Conservation (phyloP, 2,888 invertebrate genomes). For the Drosophila borealis region DNA sequence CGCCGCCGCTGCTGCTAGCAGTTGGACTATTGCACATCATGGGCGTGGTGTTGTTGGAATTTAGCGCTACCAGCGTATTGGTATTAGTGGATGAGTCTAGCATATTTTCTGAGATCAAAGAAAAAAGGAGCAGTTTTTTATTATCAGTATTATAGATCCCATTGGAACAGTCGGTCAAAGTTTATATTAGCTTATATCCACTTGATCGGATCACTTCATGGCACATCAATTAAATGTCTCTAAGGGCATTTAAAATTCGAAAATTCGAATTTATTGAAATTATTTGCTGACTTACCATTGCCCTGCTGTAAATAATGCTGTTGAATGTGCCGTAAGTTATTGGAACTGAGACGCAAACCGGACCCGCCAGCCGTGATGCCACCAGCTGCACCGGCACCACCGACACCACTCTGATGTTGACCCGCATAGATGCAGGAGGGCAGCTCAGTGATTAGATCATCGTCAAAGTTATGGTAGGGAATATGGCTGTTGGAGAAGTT, state of each 20-base stretch:
- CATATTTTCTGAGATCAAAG: slow-evolving; percentile 70
- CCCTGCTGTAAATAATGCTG: slow-evolving; percentile 84
- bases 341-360: slow-evolving; percentile 78
- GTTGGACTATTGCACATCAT: slow-evolving; percentile 80
- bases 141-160: too few relatives aligned
- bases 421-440: slow-evolving; percentile 93
- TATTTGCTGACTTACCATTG: slow-evolving; percentile 67
- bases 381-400: slow-evolving; percentile 42
- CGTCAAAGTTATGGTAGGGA: slow-evolving; percentile 84
- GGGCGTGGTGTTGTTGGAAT: slow-evolving; percentile 56
- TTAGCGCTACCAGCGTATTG: slow-evolving; percentile 60
- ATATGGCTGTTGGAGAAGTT: slow-evolving; percentile 72
- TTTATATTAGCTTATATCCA: too few relatives aligned
- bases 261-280: background rate
- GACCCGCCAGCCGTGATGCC: slow-evolving; percentile 50
- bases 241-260: background rate
- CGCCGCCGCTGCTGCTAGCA: slow-evolving; percentile 68
- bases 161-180: too few relatives aligned
- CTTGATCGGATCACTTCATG: too few relatives aligned
- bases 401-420: slow-evolving; percentile 85
- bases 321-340: slow-evolving; percentile 84
- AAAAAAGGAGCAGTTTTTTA: background rate
- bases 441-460: slow-evolving; percentile 88
- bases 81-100: slow-evolving; percentile 80
- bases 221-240: too few relatives aligned